Conservation (phyloP, 2,113 vertebrate genomes). For the Siniperca knerii region DNA sequence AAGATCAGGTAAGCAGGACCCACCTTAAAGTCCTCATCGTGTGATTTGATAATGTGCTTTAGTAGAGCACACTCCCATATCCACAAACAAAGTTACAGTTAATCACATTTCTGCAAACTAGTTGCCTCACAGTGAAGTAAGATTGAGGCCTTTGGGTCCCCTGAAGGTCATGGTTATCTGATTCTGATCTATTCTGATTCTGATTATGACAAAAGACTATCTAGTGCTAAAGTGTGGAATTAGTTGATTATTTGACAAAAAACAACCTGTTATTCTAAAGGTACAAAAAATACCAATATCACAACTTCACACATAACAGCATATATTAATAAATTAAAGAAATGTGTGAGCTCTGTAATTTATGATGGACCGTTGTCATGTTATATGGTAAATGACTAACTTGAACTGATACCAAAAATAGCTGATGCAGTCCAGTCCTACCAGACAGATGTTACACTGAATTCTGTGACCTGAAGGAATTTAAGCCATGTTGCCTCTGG, state of each 20-base stretch:
- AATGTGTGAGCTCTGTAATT: background rate
- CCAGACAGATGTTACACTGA: background rate
- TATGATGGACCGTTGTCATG: background rate
- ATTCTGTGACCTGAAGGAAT: background rate
- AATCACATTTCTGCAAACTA: background rate
- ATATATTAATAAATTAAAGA: background rate
- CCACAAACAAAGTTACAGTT: background rate
- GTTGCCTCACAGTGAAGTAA: background rate
- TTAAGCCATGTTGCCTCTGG: background rate
- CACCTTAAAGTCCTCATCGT: background rate
- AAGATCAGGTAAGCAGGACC: background rate
- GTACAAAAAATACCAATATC: no score
- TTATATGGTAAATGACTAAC: background rate
- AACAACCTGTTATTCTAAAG: no score
- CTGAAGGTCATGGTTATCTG: background rate
- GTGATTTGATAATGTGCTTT: background rate
- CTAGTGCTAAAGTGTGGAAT: background rate
- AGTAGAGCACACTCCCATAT: background rate
- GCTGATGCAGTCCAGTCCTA: no score
- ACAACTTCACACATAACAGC: background rate
- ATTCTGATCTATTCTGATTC: no score
- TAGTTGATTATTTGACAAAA: background rate
- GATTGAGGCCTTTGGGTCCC: background rate
- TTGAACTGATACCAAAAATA: no score
- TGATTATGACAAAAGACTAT: background rate